phyloP scores from a whole-genome alignment of 2,113 vertebrate species.

The Apus apus region DNA sequence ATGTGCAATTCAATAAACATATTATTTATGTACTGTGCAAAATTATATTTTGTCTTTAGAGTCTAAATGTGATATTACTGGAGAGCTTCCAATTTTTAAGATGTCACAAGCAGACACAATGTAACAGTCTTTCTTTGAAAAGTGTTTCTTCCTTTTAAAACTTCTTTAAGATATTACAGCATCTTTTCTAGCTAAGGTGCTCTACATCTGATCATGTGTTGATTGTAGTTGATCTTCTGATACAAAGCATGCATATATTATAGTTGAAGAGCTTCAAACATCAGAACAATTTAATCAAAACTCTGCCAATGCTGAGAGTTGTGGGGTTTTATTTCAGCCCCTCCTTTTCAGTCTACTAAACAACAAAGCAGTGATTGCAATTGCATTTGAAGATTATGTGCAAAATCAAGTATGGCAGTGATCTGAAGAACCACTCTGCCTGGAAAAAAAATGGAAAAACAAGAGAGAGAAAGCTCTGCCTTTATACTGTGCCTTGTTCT shows the following conservation, averaged over 20 bases:
- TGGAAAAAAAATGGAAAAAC: background rate
- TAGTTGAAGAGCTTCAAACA: background rate
- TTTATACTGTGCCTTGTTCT: background rate
- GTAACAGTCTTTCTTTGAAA: background rate
- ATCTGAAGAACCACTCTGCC: background rate
- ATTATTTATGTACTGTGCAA: background rate
- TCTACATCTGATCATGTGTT: background rate
- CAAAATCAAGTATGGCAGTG: background rate
- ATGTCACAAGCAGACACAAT: background rate
- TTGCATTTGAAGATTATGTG: background rate
- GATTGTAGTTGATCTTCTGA: background rate
- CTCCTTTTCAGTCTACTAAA: background rate
- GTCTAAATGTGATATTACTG: background rate
- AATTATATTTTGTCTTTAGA: background rate
- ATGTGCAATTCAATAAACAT: background rate
- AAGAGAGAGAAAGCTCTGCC: background rate
- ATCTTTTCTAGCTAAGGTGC: background rate
- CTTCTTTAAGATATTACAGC: background rate
- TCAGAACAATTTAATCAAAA: background rate
- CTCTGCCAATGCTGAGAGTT: background rate
- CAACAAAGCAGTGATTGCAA: background rate
- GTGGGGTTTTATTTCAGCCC: background rate
- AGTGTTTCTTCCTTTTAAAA: background rate
- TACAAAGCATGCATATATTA: background rate
- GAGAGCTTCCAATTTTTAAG: background rate